A percentile compares a stretch with the other conserved stretches of the same genome.
These are phyloP conservation scores for Procambarus virginalis DNA, from an alignment of 1,140 invertebrate genomes.

Conservation along the genomic window DNA sequence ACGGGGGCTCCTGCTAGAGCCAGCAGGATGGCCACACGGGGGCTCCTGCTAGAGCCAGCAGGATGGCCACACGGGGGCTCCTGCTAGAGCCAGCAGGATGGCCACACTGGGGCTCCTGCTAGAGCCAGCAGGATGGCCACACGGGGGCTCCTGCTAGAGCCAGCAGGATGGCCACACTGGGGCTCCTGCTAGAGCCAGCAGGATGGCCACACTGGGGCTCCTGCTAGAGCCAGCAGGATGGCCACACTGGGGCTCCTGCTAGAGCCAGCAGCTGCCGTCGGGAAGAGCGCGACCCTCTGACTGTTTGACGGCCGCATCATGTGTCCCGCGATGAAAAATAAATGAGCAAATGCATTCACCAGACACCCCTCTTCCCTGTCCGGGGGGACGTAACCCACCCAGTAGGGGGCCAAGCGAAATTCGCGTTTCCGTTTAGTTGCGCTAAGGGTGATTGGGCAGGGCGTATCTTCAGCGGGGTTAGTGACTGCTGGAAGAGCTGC, in stretches of 20 bases:
- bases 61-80: neutral
- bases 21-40: neutral
- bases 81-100: neutral
- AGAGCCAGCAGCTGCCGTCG: slow-evolving; percentile 38
- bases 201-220: too few species aligned
- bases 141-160: too few species aligned
- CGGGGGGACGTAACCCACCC: neutral
- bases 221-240: too few species aligned
- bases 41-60: slow-evolving; percentile 16
- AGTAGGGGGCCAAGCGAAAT: neutral
- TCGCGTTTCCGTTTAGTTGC: neutral
- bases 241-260: neutral
- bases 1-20: neutral
- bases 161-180: too few species aligned
- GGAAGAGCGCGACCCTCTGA: slow-evolving; percentile 50
- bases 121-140: too few species aligned
- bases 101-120: too few species aligned
- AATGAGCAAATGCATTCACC: slow-evolving; percentile 67
- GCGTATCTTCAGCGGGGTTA: slow-evolving; percentile 25
- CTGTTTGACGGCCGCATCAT: slow-evolving; percentile 66
- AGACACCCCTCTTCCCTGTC: slow-evolving; percentile 39
- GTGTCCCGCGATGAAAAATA: slow-evolving; percentile 66
- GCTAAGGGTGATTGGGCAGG: slow-evolving; percentile 13
- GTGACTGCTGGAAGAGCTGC: slow-evolving; percentile 15
- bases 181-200: too few species aligned